Evolutionary conservation across 2,797 vertebrate species (phyloP), one percentile per base, ranked within the genome.

Genomic region (Antennarius maculatus): DNA sequence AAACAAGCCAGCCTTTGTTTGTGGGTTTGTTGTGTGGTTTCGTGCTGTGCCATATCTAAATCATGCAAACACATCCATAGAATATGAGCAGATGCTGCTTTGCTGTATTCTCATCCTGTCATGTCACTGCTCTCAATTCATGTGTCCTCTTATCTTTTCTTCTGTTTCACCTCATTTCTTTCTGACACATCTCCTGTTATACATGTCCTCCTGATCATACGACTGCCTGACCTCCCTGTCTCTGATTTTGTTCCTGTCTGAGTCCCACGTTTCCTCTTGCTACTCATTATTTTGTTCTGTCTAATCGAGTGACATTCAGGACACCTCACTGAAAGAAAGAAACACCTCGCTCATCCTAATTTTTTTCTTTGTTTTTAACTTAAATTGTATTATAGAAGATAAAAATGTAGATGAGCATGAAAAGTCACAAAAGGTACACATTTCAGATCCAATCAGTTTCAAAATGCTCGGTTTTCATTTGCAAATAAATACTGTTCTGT

Each of bases 71-170:
- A 56, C 55, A 49, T 58, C 57, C 13, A 39, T 0, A 23, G 51
- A 68, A 56, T 0, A 5, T 2, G 54, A 82, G 64, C 81, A 86
- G 81, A 79, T 83, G 79, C 74, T 68, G 53, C 54, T 16, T 9
- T n/a, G n/a, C 48, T 7, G 18, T 49, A n/a, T 56, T 61, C 52
- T 37, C 23, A 42, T 41, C 1, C 0, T 34, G 4, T 57, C 31
- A 31, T 48, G 18, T 50, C 54, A 27, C 16, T 28, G 0, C 15
- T 64, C 39, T 50, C 66, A 47, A 45, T 48, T 41, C 48, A 10
- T 51, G 27, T 37, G 16, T 6, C 23, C 68, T 37, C 29, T 67
- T 53, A 34, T 67, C 45, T 45, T n/a, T n/a, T 17, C 5, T 7
- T 54, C 46, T 18, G 3, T 39, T n/a, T 64, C 56, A 46, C 49